Conservation (phyloP, 2,888 invertebrate species). For the Drosophila maculinotata region DNA sequence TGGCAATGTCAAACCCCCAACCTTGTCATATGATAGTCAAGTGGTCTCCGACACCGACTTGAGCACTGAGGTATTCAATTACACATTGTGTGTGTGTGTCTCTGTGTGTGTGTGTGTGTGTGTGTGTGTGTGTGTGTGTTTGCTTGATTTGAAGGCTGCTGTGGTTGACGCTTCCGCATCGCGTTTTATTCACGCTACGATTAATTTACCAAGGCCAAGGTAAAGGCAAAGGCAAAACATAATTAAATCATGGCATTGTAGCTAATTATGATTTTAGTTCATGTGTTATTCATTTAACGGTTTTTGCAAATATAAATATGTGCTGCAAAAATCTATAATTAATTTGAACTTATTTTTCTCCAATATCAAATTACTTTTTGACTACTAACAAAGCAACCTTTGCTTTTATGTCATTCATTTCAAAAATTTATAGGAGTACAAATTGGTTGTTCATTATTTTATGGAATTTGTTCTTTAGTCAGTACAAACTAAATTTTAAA, state of each 20-base stretch:
- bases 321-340: no score
- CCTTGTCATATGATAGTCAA: conserved; percentile 52
- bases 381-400: no score
- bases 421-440: no score
- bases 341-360: no score
- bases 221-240: not conserved
- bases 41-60: conserved; percentile 34
- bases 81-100: conserved; percentile 11
- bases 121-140: not conserved
- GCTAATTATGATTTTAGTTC: not conserved
- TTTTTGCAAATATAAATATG: no score
- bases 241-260: not conserved
- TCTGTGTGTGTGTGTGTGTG: not conserved
- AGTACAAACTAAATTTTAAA: no score
- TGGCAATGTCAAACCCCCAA: conserved; percentile 29
- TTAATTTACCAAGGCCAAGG: conserved; percentile 78
- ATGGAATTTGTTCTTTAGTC: no score
- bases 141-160: conserved; percentile 29
- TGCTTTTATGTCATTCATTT: no score
- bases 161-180: conserved; percentile 60
- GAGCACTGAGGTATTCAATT: conserved; percentile 40
- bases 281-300: not conserved
- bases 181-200: conserved; percentile 66
- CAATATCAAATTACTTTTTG: no score
- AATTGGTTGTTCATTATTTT: no score